phyloP scores from a whole-genome alignment of 2,113 vertebrate species.

The Alaudala cheleensis region DNA sequence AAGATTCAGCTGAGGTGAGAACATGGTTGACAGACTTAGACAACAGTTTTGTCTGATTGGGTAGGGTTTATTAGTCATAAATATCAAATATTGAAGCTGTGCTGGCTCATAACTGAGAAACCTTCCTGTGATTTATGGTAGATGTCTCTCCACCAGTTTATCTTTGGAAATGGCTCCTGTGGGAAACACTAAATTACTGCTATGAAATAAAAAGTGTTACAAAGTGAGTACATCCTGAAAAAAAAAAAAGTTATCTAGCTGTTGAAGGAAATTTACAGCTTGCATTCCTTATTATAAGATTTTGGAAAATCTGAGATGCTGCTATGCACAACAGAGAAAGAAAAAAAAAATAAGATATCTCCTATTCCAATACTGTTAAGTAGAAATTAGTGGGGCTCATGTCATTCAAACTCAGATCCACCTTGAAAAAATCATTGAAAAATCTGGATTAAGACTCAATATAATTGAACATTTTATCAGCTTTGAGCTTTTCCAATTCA shows the following conservation, averaged over 20 bases:
- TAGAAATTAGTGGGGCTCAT: not conserved
- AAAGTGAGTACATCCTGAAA: not conserved
- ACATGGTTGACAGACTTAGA: not conserved
- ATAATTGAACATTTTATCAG: not conserved
- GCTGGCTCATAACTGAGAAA: not conserved
- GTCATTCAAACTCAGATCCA: not conserved
- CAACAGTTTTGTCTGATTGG: not conserved
- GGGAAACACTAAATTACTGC: not conserved
- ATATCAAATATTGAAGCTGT: not conserved
- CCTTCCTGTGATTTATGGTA: not conserved
- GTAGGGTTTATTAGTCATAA: not conserved
- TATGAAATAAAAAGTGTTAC: not conserved
- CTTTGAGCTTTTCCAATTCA: not conserved
- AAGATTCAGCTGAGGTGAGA: not conserved
- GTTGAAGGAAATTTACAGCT: not conserved
- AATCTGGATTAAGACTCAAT: not conserved
- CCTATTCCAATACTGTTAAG: not conserved
- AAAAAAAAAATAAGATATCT: not conserved
- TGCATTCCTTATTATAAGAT: not conserved
- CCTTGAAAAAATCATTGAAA: not conserved
- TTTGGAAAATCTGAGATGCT: not conserved
- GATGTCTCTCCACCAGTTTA: not conserved
- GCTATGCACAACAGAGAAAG: not conserved
- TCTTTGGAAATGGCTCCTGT: constrained; percentile 3
- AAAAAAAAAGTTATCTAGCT: not conserved